These are phyloP conservation scores for Phalacrocorax brasilianus DNA, from an alignment of 2,113 vertebrate genomes.

Conservation along the genomic window DNA sequence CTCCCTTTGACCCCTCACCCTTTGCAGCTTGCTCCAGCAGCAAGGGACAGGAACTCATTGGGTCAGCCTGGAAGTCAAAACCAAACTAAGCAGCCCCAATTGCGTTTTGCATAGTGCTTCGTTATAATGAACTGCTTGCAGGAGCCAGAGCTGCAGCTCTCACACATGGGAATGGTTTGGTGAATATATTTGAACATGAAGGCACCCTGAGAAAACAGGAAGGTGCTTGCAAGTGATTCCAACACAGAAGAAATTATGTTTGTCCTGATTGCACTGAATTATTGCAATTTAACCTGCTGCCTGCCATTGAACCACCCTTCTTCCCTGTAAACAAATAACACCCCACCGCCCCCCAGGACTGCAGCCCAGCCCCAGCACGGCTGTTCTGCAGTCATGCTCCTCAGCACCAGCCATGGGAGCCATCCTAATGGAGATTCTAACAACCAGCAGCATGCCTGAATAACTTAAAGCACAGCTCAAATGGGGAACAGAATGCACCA, in stretches of 20 bases:
- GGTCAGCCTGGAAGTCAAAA: background rate
- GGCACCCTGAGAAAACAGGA: background rate
- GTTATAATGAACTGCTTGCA: background rate
- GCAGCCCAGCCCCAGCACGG: background rate
- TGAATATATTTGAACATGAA: background rate
- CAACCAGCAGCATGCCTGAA: background rate
- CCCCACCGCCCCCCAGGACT: fast-evolving
- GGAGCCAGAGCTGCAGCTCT: background rate
- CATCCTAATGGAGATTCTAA: background rate
- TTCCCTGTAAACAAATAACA: background rate
- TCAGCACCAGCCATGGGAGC: background rate
- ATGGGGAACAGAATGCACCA: fast-evolving
- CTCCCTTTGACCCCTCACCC: background rate
- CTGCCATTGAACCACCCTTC: background rate
- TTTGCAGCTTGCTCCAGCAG: background rate
- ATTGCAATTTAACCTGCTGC: background rate
- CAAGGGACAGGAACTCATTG: background rate
- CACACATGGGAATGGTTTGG: background rate
- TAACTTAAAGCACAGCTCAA: background rate
- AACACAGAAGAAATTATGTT: background rate
- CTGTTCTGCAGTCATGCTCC: background rate
- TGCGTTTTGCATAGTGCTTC: background rate
- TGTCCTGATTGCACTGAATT: background rate
- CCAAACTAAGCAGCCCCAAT: background rate
- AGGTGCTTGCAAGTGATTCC: background rate